Evolutionary conservation across 2,113 vertebrate species (phyloP).

Genomic region (Oceanites oceanicus): DNA sequence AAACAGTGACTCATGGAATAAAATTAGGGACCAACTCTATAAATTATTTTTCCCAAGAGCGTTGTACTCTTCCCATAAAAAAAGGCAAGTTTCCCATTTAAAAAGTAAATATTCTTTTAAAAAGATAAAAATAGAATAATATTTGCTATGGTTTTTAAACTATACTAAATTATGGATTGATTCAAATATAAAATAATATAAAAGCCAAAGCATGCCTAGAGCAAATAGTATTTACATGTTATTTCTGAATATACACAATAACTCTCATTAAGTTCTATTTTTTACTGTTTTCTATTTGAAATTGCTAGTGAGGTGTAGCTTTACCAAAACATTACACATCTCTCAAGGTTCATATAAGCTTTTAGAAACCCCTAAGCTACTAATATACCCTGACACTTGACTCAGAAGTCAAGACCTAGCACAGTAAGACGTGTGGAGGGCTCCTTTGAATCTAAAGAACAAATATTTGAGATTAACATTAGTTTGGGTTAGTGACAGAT

Average conservation of each 20-base stretch:
- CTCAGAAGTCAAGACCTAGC: background rate
- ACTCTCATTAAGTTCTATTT: background rate
- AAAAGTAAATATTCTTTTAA: background rate
- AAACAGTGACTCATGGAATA: background rate
- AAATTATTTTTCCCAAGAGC: background rate
- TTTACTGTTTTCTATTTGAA: background rate
- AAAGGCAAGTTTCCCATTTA: background rate
- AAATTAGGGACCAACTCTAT: background rate
- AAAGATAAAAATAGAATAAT: background rate
- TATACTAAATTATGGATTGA: background rate
- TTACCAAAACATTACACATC: background rate
- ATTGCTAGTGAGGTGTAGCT: background rate
- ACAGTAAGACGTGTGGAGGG: background rate
- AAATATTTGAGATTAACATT: background rate
- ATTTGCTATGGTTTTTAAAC: background rate
- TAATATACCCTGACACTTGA: background rate
- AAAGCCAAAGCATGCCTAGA: background rate
- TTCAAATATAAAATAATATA: background rate
- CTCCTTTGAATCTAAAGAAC: background rate
- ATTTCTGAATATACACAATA: background rate
- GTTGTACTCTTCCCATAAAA: background rate
- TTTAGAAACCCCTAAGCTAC: background rate
- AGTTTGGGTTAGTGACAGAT: background rate
- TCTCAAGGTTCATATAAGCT: background rate
- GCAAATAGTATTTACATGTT: background rate